Evolutionary conservation across 2,888 invertebrate genomes (phyloP), one percentile per base, ranked within the genome.

Genomic region (Lathronympha strigana): DNA sequence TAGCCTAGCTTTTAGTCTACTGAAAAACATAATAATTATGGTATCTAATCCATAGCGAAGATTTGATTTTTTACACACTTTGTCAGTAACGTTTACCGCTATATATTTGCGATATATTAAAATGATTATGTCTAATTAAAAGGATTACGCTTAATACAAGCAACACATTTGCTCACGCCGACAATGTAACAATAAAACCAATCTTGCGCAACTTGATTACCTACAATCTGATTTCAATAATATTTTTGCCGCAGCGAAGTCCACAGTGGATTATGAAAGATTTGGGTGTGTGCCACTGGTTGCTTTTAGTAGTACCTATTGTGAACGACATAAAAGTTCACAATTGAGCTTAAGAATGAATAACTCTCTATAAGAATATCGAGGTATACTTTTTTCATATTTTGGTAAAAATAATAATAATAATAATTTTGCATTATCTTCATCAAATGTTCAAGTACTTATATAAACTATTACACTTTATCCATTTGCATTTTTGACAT

Each of bases 141-240:
- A 11, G 9, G 9, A 5, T 19, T 17, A 40, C 17, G 8, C 6
- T 40, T 38, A 6, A 17, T 4, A 5, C 9, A 6, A 40, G 6
- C 21, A 21, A 43, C 19, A 11, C 28, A 28, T 1, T 28, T 8
- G 15, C 17, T 17, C 8, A 17, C 9, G 17, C 40, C 17, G 8
- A 40, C 15, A 40, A 40, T 40, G 40, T 17, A 40, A 40, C 17
- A 40, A 40, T n/a, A 15, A 3, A 40, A 17, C 17, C 40, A 17
- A 40, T 40, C 43, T 43, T 43, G 43, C 43, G 43, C 43, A 43
- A 43, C 19, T 43, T 43, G 19, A 8, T 4, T 40, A 38, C 38
- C 40, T 15, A 15, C 17, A 15, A n/a, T 17, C 38, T 15, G 38
- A 38, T 6, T 38, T 38, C 15, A 3, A 40, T 17, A 40, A 17